Conservation (phyloP, 2,797 vertebrate species). For the Crocodylus rhombifer region DNA sequence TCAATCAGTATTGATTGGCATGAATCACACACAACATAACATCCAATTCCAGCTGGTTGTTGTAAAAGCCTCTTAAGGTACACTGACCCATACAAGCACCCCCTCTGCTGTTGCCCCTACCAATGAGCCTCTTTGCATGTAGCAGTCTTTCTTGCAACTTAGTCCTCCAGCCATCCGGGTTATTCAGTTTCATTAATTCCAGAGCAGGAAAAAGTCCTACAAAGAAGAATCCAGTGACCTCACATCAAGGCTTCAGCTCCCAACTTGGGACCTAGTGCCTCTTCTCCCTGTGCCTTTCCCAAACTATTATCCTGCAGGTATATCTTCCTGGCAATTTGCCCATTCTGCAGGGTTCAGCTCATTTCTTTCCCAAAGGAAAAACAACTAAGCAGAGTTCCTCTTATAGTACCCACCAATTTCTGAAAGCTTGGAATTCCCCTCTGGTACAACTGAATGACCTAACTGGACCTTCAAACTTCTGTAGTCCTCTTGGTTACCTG, state of each 20-base stretch:
- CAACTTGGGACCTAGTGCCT: not conserved
- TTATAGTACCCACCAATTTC: not conserved
- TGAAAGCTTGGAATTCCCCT: too few species aligned
- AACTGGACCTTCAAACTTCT: too few species aligned
- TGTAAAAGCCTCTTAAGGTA: not conserved
- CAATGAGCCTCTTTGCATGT: not conserved
- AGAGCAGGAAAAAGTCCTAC: not conserved
- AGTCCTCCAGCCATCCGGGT: too few species aligned
- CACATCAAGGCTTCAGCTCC: not conserved
- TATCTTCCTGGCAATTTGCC: not conserved
- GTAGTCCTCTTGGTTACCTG: too few species aligned
- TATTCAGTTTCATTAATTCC: not conserved
- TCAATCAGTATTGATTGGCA: too few species aligned
- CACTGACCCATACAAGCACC: not conserved
- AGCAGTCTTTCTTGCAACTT: too few species aligned
- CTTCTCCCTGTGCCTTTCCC: not conserved
- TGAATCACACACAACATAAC: too few species aligned
- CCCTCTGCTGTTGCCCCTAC: not conserved
- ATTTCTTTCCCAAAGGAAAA: not conserved
- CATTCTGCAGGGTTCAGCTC: not conserved
- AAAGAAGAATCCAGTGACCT: not conserved
- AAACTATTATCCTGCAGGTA: not conserved
- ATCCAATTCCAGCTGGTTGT: not conserved
- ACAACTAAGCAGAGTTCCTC: not conserved
- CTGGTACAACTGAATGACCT: too few species aligned